These are phyloP conservation scores for Papilio machaon DNA, from an alignment of 1,140 invertebrate genomes.

Conservation along the genomic window DNA sequence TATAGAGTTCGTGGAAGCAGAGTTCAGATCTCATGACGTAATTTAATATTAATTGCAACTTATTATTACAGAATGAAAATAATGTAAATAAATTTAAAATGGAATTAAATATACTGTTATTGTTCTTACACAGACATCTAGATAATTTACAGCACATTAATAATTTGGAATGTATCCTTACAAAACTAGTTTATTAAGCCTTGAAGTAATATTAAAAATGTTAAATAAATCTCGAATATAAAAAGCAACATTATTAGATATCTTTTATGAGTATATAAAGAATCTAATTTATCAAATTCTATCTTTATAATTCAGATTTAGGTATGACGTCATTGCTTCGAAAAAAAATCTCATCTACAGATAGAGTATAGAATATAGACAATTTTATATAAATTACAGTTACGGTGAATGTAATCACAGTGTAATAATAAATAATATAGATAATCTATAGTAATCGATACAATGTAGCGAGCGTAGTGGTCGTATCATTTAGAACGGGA, in stretches of 20 bases:
- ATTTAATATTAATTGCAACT: background rate
- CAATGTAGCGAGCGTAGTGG: constrained; percentile 47
- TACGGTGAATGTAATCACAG: constrained; percentile 12
- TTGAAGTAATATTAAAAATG: background rate
- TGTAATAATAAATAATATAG: constrained; percentile 18
- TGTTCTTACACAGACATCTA: background rate
- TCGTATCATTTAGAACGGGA: constrained; percentile 61
- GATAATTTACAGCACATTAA: background rate
- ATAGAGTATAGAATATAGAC: background rate
- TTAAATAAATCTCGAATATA: background rate
- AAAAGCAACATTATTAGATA: background rate
- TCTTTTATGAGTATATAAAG: background rate
- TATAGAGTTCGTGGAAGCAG: background rate
- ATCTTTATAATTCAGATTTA: constrained; percentile 10
- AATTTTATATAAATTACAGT: constrained; percentile 18
- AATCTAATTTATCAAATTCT: background rate
- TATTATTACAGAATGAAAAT: background rate
- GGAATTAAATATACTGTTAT: background rate
- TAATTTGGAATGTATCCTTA: background rate
- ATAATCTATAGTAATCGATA: constrained; percentile 56
- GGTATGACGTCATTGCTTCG: background rate
- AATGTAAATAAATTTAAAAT: background rate
- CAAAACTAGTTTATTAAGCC: background rate
- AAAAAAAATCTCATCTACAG: background rate
- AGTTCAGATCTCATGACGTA: background rate